A percentile compares a stretch with the other conserved stretches of the same genome.
These are phyloP conservation scores for Caenorhabditis remanei DNA, from an alignment of 1,140 invertebrate genomes.

Conservation along the genomic window DNA sequence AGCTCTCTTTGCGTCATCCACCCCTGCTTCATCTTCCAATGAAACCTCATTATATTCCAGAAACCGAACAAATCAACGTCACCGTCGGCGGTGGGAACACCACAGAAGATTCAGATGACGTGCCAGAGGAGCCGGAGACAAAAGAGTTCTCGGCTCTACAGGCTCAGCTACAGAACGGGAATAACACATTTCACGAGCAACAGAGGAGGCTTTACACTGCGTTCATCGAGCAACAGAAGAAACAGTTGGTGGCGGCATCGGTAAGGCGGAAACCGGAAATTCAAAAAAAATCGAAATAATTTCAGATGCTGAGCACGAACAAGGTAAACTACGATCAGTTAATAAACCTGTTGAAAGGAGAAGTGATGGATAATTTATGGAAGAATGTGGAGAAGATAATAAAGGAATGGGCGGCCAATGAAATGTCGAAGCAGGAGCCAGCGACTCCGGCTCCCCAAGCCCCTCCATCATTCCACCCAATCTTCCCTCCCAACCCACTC, in stretches of 20 bases:
- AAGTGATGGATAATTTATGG: neutral
- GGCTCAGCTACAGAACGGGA: slow-evolving; percentile 33
- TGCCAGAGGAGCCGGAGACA: neutral
- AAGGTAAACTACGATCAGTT: neutral
- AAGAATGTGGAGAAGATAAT: slow-evolving; percentile 29
- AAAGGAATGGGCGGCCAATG: neutral
- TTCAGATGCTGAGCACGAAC: neutral
- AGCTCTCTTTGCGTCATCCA: neutral
- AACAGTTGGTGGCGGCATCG: slow-evolving; percentile 37
- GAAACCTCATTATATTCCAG: neutral
- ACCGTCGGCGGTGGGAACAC: neutral
- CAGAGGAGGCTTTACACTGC: slow-evolving; percentile 16
- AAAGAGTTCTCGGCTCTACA: neutral
- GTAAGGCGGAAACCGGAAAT: neutral
- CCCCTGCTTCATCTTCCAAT: too few species aligned
- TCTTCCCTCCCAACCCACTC: slow-evolving; percentile 33
- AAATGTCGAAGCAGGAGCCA: neutral
- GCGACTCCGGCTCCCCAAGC: neutral
- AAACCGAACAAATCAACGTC: slow-evolving; percentile 49
- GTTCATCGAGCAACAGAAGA: slow-evolving; percentile 58
- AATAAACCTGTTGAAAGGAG: neutral
- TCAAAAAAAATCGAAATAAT: neutral
- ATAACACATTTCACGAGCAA: neutral
- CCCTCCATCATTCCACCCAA: neutral
- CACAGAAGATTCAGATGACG: slow-evolving; percentile 24